Conservation (phyloP, 2,888 invertebrate genomes). For the Arrhopalites spinosus region DNA sequence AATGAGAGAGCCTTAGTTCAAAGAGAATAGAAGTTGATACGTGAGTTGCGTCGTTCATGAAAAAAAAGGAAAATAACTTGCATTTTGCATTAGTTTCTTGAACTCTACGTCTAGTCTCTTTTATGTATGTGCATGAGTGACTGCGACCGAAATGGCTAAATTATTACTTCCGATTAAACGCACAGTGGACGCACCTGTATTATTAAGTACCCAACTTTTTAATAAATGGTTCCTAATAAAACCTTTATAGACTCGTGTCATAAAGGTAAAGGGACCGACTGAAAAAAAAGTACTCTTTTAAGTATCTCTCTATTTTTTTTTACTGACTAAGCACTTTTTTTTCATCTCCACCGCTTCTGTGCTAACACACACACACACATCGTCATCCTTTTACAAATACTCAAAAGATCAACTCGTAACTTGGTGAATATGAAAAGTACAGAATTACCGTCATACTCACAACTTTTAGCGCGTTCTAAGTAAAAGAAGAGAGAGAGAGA, state of each 20-base stretch:
- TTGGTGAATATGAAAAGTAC: background rate
- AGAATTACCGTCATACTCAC: background rate
- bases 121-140: background rate
- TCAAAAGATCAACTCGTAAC: background rate
- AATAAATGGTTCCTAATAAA: constrained; percentile 1
- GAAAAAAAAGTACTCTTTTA: too few relatives aligned
- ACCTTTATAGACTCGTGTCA: background rate
- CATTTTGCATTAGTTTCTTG: background rate
- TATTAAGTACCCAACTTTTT: background rate
- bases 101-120: background rate
- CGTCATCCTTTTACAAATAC: too few relatives aligned
- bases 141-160: background rate
- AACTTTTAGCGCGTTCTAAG: background rate
- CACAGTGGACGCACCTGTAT: constrained; percentile 5
- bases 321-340: background rate
- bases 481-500: too few relatives aligned
- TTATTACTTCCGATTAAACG: background rate
- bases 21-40: background rate
- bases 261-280: too few relatives aligned
- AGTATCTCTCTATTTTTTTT: background rate
- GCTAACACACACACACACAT: too few relatives aligned
- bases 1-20: background rate
- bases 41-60: background rate
- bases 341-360: too few relatives aligned
- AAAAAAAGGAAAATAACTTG: background rate